A percentile compares a stretch with the other conserved stretches of the same genome.
These are phyloP conservation scores for Drosophila tripunctata DNA, from an alignment of 2,888 invertebrate species.

Conservation along the genomic window DNA sequence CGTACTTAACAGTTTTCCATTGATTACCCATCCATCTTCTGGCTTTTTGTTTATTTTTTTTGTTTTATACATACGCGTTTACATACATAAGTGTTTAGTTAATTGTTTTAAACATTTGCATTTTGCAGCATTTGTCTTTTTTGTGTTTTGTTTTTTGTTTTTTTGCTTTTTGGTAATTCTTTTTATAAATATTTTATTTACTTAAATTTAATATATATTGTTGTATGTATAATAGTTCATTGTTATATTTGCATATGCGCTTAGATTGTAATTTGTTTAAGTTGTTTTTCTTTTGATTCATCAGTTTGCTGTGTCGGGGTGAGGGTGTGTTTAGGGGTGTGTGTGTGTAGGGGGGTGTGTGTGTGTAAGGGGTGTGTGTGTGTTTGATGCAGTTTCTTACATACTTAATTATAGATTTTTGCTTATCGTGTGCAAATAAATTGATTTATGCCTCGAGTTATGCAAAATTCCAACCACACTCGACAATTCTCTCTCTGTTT, in stretches of 20 bases:
- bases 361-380: constrained; percentile 23
- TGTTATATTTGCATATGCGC: constrained; percentile 75
- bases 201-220: constrained; percentile 61
- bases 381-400: constrained; percentile 25
- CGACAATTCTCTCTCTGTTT: constrained; percentile 2
- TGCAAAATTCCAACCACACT: constrained; percentile 48
- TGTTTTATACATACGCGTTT: constrained; percentile 41
- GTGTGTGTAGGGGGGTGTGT: constrained; percentile 25
- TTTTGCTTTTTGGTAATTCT: constrained; percentile 15
- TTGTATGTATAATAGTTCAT: constrained; percentile 77
- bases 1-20: constrained; percentile 12
- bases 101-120: constrained; percentile 66
- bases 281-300: constrained; percentile 66
- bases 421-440: constrained; percentile 56
- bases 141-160: constrained; percentile 27
- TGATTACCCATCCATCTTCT: constrained; percentile 44
- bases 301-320: constrained; percentile 46
- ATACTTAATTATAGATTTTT: constrained; percentile 38
- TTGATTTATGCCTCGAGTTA: constrained; percentile 72
- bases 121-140: constrained; percentile 39
- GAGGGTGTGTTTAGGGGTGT: constrained; percentile 6
- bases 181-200: constrained; percentile 79
- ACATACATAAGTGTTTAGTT: constrained; percentile 57
- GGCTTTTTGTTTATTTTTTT: constrained; percentile 18
- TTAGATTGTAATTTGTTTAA: constrained; percentile 76